Evolutionary conservation across 1,140 invertebrate genomes (phyloP).

Genomic region (Galleria mellonella): DNA sequence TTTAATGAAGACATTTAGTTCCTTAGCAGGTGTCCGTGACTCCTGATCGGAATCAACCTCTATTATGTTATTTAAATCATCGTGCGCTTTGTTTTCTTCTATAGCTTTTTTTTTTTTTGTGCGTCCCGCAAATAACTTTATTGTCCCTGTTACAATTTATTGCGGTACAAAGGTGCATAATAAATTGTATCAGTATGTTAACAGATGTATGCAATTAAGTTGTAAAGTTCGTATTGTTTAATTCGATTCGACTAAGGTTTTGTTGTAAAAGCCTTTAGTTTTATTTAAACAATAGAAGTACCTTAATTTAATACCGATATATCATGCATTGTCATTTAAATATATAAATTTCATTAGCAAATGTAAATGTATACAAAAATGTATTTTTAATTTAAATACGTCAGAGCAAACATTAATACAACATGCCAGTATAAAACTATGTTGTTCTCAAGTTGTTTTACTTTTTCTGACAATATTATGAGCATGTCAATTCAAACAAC

Average conservation of each 20-base stretch:
- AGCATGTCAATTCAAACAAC: conserved; percentile 24
- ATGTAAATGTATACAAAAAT: too few relatives aligned
- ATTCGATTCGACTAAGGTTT: conserved; percentile 20
- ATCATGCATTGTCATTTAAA: too few relatives aligned
- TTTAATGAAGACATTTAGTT: conserved; percentile 66
- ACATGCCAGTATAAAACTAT: too few relatives aligned
- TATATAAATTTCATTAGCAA: background rate
- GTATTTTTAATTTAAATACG: too few relatives aligned
- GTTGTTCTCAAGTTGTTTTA: conserved; percentile 19
- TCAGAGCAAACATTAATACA: too few relatives aligned
- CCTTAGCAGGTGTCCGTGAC: conserved; percentile 58
- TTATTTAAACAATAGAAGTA: conserved; percentile 36
- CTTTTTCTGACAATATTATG: conserved; percentile 40
- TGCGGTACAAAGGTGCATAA: conserved; percentile 50
- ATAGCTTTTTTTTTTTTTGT: conserved; percentile 51
- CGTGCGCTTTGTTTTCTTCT: conserved; percentile 69
- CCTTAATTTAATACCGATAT: too few relatives aligned
- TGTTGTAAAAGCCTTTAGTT: conserved; percentile 40
- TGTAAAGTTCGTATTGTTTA: conserved; percentile 56
- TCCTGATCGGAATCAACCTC: conserved; percentile 41
- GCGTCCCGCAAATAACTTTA: conserved; percentile 51
- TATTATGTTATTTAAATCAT: conserved; percentile 68
- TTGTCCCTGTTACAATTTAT: conserved; percentile 59
- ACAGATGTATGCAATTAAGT: conserved; percentile 71
- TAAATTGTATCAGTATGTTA: conserved; percentile 61